Conservation (phyloP, 2,888 invertebrate species). For the Tetrapedia diversipes region DNA sequence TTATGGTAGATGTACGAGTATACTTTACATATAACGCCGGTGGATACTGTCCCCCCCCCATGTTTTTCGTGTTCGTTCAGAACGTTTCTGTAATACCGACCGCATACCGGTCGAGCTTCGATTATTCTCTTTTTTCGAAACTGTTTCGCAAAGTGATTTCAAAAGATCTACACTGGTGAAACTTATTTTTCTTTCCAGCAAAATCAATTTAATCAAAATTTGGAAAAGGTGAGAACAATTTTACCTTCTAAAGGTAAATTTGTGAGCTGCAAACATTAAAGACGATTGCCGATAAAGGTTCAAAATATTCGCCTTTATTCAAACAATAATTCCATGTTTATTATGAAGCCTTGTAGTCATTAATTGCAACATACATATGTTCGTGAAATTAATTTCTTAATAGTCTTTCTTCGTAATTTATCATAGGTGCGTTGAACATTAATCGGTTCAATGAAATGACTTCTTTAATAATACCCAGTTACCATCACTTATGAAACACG, state of each 20-base stretch:
- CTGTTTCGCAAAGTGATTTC: conserved; percentile 18
- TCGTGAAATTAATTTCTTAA: conserved; percentile 3
- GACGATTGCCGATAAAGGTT: too few species aligned
- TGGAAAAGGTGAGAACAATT: too few species aligned
- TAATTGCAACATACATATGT: too few species aligned
- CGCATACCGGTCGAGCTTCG: neutral
- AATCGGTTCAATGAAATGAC: neutral
- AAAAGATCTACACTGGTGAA: too few species aligned
- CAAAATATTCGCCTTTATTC: neutral
- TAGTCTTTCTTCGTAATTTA: neutral
- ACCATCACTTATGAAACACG: neutral
- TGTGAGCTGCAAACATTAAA: too few species aligned
- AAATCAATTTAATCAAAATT: neutral
- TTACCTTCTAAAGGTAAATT: too few species aligned
- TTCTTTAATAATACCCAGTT: neutral
- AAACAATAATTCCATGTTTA: neutral
- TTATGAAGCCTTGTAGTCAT: neutral
- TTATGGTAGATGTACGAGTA: conserved; percentile 34
- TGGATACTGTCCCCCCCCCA: conserved; percentile 25
- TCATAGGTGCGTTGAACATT: neutral
- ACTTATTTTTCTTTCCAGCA: neutral
- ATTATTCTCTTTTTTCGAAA: neutral
- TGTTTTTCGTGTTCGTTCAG: neutral
- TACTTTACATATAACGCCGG: conserved; percentile 63
- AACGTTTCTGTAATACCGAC: neutral